Evolutionary conservation across 2,113 vertebrate genomes (phyloP).

Genomic region (Heterotis niloticus): DNA sequence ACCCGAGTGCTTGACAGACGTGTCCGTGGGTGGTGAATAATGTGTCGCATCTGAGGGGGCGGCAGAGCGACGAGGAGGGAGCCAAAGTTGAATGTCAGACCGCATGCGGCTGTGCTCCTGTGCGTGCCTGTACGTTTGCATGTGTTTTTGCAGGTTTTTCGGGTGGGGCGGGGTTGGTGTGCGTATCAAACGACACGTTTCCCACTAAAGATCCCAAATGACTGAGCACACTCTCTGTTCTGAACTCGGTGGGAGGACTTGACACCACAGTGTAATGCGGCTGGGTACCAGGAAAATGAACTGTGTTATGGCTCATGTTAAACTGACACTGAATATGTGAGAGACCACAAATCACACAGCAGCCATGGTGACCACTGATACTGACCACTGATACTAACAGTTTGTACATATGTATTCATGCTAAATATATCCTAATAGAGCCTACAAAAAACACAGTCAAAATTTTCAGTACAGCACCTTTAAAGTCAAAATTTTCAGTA

Average conservation of each 20-base stretch:
- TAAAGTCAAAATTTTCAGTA: no score
- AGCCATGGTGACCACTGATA: no score
- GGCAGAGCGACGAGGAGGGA: conserved; percentile 12
- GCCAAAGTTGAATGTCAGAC: conserved; percentile 20
- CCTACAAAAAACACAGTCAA: no score
- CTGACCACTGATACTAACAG: no score
- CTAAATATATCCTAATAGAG: no score
- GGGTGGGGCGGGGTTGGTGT: background rate
- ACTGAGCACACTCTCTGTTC: background rate
- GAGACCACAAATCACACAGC: background rate
- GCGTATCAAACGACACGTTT: conserved; percentile 21
- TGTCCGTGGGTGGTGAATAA: conserved; percentile 13
- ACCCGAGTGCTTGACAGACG: conserved; percentile 3
- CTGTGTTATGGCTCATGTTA: conserved; percentile 5
- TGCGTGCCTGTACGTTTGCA: no score
- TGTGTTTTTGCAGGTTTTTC: no score
- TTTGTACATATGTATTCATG: no score
- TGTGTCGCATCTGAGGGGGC: conserved; percentile 10
- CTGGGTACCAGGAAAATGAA: conserved; percentile 12
- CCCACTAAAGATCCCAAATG: conserved; percentile 22
- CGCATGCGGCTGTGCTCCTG: background rate
- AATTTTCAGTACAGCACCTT: no score
- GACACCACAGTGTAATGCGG: background rate
- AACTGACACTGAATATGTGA: conserved; percentile 17
- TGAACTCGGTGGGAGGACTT: conserved; percentile 19